Conservation (phyloP, 2,797 vertebrate genomes). For the Gallirallus australis region DNA sequence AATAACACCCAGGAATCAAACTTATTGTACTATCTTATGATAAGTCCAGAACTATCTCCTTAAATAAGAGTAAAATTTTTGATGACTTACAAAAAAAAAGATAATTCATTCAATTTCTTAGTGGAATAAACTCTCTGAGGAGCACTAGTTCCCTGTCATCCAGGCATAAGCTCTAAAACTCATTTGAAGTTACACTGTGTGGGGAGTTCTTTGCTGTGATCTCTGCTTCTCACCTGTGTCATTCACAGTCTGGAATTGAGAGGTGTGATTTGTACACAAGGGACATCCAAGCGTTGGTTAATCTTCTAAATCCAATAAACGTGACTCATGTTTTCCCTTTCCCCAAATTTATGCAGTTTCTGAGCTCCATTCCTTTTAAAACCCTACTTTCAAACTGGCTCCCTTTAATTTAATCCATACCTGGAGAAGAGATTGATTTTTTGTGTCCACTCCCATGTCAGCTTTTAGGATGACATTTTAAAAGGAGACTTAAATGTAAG, state of each 20-base stretch:
- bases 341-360: neutral
- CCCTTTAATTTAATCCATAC: neutral
- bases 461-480: conserved; percentile 24
- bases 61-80: neutral
- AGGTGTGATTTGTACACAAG: neutral
- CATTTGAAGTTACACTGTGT: neutral
- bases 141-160: neutral
- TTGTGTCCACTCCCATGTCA: neutral
- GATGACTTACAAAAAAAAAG: neutral
- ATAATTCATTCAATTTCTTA: neutral
- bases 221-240: neutral
- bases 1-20: neutral
- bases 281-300: neutral
- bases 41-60: neutral
- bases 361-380: neutral
- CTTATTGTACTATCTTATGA: neutral
- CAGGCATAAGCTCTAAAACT: neutral
- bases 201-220: neutral
- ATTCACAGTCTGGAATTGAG: neutral
- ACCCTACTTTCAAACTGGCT: neutral
- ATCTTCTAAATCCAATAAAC: conserved; percentile 1
- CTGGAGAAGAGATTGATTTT: neutral
- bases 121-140: neutral
- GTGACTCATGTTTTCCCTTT: neutral
- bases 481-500: neutral